These are phyloP conservation scores for Antedon mediterranea DNA, from an alignment of 53 echinoderm and acorn worm genomes.

Conservation along the genomic window DNA sequence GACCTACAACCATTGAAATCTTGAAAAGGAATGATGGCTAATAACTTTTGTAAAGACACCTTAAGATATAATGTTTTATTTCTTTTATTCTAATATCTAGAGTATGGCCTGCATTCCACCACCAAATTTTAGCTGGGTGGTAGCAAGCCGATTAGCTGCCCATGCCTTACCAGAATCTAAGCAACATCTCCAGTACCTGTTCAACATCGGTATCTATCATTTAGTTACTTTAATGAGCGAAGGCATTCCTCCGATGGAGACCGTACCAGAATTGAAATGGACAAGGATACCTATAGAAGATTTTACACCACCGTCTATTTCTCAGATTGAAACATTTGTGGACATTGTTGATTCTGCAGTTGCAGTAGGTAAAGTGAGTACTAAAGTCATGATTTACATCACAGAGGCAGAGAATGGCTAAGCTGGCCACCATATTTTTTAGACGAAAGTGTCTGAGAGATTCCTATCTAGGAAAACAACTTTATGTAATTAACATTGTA, in stretches of 20 bases:
- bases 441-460: too few relatives aligned
- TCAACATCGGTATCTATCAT: constrained; percentile 31
- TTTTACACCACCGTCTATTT: constrained; percentile 36
- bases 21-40: too few relatives aligned
- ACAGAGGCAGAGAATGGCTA: too few relatives aligned
- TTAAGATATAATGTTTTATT: too few relatives aligned
- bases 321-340: constrained; percentile 43
- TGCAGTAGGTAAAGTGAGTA: constrained; percentile 40
- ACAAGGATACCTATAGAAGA: constrained; percentile 32
- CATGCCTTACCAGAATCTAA: constrained; percentile 29
- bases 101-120: constrained; percentile 7
- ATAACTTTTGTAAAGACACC: too few relatives aligned
- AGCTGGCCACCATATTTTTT: too few relatives aligned
- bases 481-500: too few relatives aligned
- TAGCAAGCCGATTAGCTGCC: constrained; percentile 40
- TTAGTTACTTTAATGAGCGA: constrained; percentile 40
- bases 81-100: too few relatives aligned
- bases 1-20: too few relatives aligned
- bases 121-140: constrained; percentile 38
- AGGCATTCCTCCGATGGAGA: constrained; percentile 26
- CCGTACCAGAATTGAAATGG: constrained; percentile 35
- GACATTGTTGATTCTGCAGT: constrained; percentile 29
- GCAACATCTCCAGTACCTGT: constrained; percentile 34
- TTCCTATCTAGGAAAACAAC: too few relatives aligned
- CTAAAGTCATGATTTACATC: too few relatives aligned